Base-by-base conservation (phyloP, 2,888 invertebrate species). In the Drosophila pegasa region DNA sequence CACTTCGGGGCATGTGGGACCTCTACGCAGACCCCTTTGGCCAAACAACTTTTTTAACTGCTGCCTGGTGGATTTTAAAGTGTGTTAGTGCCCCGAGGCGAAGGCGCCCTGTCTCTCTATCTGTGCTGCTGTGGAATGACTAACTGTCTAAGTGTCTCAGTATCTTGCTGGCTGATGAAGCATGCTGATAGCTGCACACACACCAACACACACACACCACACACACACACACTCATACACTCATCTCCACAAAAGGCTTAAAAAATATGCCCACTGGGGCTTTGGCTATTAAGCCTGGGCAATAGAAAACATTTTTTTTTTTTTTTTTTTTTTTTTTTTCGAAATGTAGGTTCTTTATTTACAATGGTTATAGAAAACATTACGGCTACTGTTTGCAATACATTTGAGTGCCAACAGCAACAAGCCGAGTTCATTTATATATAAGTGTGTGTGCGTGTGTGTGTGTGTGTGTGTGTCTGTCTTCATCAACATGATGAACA, bases 1-100 rank as follows among this genome's bases (percentile, higher is more conserved):
- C 81, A 84, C 85, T 87, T 87, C 51, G 71, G 85, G 88, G 88
- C 87, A 77, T 80, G 69, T 66, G 88, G 78, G 80, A 86, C 71
- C 72, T 75, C 68, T 47, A 45, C 59, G 57, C 69, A 69, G 66
- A 70, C 68, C 69, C 75, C 71, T 75, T 75, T 68, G 74, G 75
- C 83, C 74, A 48, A 74, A 79, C 87, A 83, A 83, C 67, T 79
- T 83, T 87, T 82, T 82, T 77, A 88, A 83, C 78, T 80, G 87
- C 80, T 69, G 80, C 74, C 83, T 71, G 75, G 80, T 78, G 78
- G 76, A 76, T 80, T 83, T 87, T 78, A 74, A 86, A 80, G 75
- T 82, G 72, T 75, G 82, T 69, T 67, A 67, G 56, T 54, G 75
- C 63, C 75, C 75, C 14, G 20, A 47, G 48, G 60, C 72, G 25